A percentile compares a stretch with the other conserved stretches of the same genome.
Evolutionary conservation across 2,888 invertebrate species (phyloP).

Genomic region (Xestoiulus laeticollis): DNA sequence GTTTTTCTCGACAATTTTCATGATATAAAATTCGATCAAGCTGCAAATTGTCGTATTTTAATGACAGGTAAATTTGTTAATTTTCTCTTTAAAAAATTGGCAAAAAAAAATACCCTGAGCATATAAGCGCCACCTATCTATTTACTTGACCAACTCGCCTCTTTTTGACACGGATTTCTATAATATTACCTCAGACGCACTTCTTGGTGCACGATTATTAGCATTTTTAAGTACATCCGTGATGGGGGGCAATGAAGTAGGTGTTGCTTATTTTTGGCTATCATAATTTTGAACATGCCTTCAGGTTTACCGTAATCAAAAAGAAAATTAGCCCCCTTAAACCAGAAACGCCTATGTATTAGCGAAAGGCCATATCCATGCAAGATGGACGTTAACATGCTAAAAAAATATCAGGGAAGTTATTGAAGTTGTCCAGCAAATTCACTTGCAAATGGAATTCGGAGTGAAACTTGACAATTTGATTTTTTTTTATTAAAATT

Average conservation of each 20-base stretch:
- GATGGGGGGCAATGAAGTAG: constrained; percentile 13
- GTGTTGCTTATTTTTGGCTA: constrained; percentile 28
- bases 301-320: constrained; percentile 41
- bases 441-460: background rate
- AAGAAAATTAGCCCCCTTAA: constrained; percentile 24
- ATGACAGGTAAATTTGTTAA: too few relatives aligned
- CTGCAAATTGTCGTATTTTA: too few relatives aligned
- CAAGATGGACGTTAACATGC: background rate
- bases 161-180: background rate
- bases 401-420: background rate
- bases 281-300: constrained; percentile 29
- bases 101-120: background rate
- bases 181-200: background rate
- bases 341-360: constrained; percentile 32
- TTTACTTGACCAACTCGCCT: background rate
- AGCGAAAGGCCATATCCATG: background rate
- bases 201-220: background rate
- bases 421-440: background rate
- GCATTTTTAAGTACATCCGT: background rate
- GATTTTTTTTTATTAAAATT: background rate
- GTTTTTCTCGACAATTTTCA: too few relatives aligned
- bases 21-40: too few relatives aligned
- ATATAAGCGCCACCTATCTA: background rate
- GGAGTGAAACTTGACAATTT: background rate
- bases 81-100: too few relatives aligned